Base-by-base conservation (phyloP, 2,797 vertebrate species). In the Manis pentadactyla region DNA sequence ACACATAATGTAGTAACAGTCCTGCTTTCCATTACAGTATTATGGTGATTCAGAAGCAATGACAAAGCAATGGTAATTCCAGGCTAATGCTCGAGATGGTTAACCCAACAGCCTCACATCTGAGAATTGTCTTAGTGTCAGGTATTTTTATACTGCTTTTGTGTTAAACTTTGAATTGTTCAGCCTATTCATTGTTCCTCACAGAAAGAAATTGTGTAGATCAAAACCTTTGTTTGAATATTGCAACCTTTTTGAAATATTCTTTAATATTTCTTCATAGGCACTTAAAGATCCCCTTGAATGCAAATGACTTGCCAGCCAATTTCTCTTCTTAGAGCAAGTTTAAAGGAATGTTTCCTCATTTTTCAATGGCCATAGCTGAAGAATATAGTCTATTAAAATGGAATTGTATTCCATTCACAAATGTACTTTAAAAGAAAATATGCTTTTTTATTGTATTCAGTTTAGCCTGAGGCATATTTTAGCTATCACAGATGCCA, bases 381-480 rank as follows among this genome's bases (percentile, higher is more conserved):
- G 15, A 75, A n/a, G 25, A 93, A 86, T 27, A 42, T 14, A 94
- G 19, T 8, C 81, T 42, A 93, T 77, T 89, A 92, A 90, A 73
- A 90, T 55, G 8, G 4, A 69, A 69, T 46, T 87, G 6, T n/a
- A 77, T 74, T 92, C 34, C 73, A 88, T 89, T 86, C 39, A 86
- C 23, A 93, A 74, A 15, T 64, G 71, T 21, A 90, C 49, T 64
- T 77, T 82, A 83, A 75, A 93, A 68, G 25, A 77, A 88, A 92
- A 83, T 49, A 39, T 59, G 71, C 5, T 49, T 89, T 82, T 69
- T 73, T 61, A 2, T 59, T 64, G 29, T 49, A 66, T 39, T 85
- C 3, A 84, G 13, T 71, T 82, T 89, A 92, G 49, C 5, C 63
- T 49, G 57, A n/a, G 6, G 31, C 18, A 73, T 77, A 75, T 86